phyloP scores from a whole-genome alignment of 2,888 invertebrate species.

The Sicus ferrugineus region DNA sequence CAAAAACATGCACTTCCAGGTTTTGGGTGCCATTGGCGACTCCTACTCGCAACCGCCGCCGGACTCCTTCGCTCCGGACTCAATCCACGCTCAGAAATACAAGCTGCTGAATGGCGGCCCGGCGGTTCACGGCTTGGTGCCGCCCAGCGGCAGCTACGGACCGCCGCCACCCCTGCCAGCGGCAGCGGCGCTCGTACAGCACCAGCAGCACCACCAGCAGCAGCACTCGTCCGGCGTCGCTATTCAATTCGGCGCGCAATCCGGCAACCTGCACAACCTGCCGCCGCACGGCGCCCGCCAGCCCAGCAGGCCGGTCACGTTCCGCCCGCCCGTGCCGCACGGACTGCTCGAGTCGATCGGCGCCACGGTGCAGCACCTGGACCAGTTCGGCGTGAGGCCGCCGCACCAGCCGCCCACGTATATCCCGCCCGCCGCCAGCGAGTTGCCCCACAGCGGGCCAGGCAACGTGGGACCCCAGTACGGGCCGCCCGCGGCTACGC shows the following conservation, averaged over 20 bases:
- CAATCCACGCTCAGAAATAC: slow-evolving; percentile 52
- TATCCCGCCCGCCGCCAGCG: slow-evolving; percentile 72
- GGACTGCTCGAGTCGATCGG: slow-evolving; percentile 75
- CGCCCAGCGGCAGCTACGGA: slow-evolving; percentile 72
- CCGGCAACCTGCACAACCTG: slow-evolving; percentile 54
- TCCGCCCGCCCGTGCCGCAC: slow-evolving; percentile 77
- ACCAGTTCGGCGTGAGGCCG: slow-evolving; percentile 69
- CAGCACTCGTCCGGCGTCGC: slow-evolving; percentile 46
- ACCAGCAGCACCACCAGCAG: slow-evolving; percentile 37
- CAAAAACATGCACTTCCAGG: slow-evolving; percentile 33
- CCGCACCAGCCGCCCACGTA: slow-evolving; percentile 68
- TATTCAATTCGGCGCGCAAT: slow-evolving; percentile 55
- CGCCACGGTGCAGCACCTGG: slow-evolving; percentile 71
- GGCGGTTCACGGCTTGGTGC: slow-evolving; percentile 52
- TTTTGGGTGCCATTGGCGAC: slow-evolving; percentile 61
- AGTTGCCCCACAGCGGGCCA: slow-evolving; percentile 50
- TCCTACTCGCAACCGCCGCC: slow-evolving; percentile 63
- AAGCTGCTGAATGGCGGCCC: slow-evolving; percentile 43
- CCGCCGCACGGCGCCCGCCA: slow-evolving; percentile 53
- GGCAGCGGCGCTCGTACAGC: slow-evolving; percentile 37
- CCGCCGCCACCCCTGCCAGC: slow-evolving; percentile 64
- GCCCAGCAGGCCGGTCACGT: slow-evolving; percentile 71
- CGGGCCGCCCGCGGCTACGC: slow-evolving; percentile 45
- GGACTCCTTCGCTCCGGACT: slow-evolving; percentile 65
- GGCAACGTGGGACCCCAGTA: slow-evolving; percentile 45